Evolutionary conservation across 1,140 invertebrate genomes (phyloP).

Genomic region (Zeugodacus cucurbitae): DNA sequence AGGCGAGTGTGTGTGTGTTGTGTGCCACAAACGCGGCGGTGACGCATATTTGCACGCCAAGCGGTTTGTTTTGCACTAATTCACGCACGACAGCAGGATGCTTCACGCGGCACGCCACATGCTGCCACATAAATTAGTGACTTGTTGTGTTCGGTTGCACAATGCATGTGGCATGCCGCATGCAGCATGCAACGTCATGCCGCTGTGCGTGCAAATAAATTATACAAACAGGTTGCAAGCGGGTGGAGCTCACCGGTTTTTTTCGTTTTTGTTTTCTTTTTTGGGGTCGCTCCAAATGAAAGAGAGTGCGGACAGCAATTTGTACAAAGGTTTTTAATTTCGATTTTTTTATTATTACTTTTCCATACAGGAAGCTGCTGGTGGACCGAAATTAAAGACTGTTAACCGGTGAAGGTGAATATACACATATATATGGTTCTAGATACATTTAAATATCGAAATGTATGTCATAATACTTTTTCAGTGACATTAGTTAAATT

Average conservation of each 20-base stretch:
- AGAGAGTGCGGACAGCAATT: not conserved
- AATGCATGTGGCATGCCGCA: not conserved
- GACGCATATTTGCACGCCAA: constrained; percentile 14
- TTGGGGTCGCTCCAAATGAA: not conserved
- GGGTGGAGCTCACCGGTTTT: not conserved
- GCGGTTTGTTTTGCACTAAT: not conserved
- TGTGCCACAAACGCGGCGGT: not conserved
- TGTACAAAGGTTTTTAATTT: not conserved
- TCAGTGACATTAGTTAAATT: too few relatives aligned
- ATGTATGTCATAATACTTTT: too few relatives aligned
- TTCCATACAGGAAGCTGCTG: not conserved
- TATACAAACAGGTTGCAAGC: not conserved
- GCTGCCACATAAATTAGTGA: constrained; percentile 2
- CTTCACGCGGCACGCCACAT: not conserved
- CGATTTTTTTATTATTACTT: not conserved
- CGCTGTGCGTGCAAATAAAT: constrained; percentile 28
- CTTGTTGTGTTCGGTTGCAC: not conserved
- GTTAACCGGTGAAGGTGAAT: too few relatives aligned
- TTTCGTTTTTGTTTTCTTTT: too few relatives aligned
- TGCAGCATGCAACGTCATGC: not conserved
- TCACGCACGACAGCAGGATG: not conserved
- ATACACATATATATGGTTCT: too few relatives aligned
- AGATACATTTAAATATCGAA: too few relatives aligned
- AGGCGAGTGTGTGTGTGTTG: not conserved
- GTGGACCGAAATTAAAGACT: too few relatives aligned